A percentile compares a stretch with the other conserved stretches of the same genome.
These are phyloP conservation scores for Protodeltote pygarga DNA, from an alignment of 2,888 invertebrate species.

Conservation along the genomic window DNA sequence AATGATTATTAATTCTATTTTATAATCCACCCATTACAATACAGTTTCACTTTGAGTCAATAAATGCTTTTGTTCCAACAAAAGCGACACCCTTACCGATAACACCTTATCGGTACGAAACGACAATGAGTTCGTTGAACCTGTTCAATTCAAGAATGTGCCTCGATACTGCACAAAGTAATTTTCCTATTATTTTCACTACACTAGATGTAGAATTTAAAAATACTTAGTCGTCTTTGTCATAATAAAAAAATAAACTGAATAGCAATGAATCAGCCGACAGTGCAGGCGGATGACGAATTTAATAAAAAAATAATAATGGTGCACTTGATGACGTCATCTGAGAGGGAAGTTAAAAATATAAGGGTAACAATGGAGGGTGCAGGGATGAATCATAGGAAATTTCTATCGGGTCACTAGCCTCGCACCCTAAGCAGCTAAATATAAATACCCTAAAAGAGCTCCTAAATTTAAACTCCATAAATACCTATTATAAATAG, in stretches of 20 bases:
- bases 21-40: constrained; percentile 1
- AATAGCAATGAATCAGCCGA: constrained; percentile 72
- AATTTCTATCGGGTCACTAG: constrained; percentile 77
- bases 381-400: constrained; percentile 83
- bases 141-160: constrained; percentile 56
- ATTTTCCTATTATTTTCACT: constrained; percentile 29
- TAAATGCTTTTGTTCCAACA: constrained; percentile 24
- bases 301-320: constrained; percentile 64
- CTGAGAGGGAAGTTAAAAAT: constrained; percentile 67
- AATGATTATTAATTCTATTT: constrained; percentile 5
- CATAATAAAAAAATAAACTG: constrained; percentile 60
- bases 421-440: constrained; percentile 72
- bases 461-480: constrained; percentile 55
- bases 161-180: constrained; percentile 45
- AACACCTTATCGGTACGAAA: constrained; percentile 56
- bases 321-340: constrained; percentile 79
- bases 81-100: constrained; percentile 44
- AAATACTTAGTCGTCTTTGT: constrained; percentile 42
- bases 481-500: constrained; percentile 53
- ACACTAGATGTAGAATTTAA: constrained; percentile 44
- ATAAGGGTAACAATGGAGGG: constrained; percentile 76
- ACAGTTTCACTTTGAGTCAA: constrained; percentile 2
- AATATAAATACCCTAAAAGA: constrained; percentile 70
- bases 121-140: constrained; percentile 61
- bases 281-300: constrained; percentile 71